Evolutionary conservation across 1,140 invertebrate genomes (phyloP).

Genomic region (Micrasema minimum): DNA sequence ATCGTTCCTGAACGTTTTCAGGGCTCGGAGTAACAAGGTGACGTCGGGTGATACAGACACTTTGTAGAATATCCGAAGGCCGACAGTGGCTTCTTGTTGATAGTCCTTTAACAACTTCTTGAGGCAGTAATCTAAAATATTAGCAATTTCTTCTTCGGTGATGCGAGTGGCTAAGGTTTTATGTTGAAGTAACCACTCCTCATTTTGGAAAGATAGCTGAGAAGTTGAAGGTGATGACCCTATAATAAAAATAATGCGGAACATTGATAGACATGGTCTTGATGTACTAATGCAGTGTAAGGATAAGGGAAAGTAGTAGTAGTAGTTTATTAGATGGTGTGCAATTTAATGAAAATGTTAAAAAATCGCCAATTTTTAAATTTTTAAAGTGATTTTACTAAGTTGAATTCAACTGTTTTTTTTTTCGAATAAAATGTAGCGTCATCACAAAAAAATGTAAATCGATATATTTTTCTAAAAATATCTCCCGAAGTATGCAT

Average conservation of each 20-base stretch:
- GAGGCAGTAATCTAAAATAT: slow-evolving; percentile 77
- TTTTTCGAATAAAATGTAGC: too few relatives aligned
- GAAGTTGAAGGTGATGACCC: slow-evolving; percentile 74
- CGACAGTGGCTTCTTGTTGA: slow-evolving; percentile 71
- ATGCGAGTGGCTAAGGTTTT: slow-evolving; percentile 65
- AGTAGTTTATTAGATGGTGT: too few relatives aligned
- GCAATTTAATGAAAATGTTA: too few relatives aligned
- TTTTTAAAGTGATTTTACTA: too few relatives aligned
- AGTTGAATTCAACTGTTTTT: too few relatives aligned
- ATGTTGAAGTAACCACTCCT: slow-evolving; percentile 68
- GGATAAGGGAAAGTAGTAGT: too few relatives aligned
- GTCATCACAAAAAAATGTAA: too few relatives aligned
- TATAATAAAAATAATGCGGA: slow-evolving; percentile 48
- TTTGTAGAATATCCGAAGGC: slow-evolving; percentile 81
- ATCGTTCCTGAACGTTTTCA: slow-evolving; percentile 66
- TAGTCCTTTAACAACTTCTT: slow-evolving; percentile 78
- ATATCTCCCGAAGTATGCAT: too few relatives aligned
- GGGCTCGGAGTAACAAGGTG: slow-evolving; percentile 66
- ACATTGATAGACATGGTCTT: too few relatives aligned
- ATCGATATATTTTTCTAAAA: too few relatives aligned
- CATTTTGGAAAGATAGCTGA: slow-evolving; percentile 69
- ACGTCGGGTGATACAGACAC: slow-evolving; percentile 69
- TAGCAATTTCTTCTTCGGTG: slow-evolving; percentile 70
- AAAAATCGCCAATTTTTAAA: too few relatives aligned
- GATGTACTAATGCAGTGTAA: too few relatives aligned